Conservation (phyloP, 1,140 invertebrate species). For the Cephus cinctus region DNA sequence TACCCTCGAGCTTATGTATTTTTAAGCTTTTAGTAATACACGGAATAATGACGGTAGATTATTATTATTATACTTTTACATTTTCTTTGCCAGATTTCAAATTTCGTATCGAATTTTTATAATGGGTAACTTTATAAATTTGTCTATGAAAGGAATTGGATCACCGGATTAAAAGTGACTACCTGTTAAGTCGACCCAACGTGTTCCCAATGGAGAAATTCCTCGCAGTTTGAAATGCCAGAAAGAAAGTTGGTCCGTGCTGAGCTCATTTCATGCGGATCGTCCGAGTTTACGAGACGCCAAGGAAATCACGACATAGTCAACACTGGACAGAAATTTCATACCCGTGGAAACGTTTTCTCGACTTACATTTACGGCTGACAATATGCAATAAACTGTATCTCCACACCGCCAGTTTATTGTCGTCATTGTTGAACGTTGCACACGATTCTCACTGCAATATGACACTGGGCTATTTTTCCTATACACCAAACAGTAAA, state of each 20-base stretch:
- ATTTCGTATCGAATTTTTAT: background rate
- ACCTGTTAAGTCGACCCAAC: too few relatives aligned
- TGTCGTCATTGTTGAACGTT: background rate
- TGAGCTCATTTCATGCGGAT: too few relatives aligned
- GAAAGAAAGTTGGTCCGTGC: too few relatives aligned
- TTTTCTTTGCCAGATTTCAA: too few relatives aligned
- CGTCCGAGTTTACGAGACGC: conserved; percentile 30
- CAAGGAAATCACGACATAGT: conserved; percentile 31
- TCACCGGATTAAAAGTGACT: too few relatives aligned
- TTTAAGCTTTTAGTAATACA: background rate
- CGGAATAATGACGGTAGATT: too few relatives aligned
- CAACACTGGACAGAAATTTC: conserved; percentile 22
- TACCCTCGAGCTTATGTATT: background rate
- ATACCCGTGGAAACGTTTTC: conserved; percentile 21
- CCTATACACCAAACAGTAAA: background rate
- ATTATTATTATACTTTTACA: too few relatives aligned
- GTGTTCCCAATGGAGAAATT: too few relatives aligned
- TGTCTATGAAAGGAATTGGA: too few relatives aligned
- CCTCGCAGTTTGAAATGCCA: too few relatives aligned
- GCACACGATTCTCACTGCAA: background rate
- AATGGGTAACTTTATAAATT: too few relatives aligned
- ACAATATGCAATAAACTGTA: conserved; percentile 26
- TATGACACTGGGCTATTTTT: background rate
- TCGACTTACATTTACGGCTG: conserved; percentile 10
- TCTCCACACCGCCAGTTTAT: conserved; percentile 7